phyloP scores from a whole-genome alignment of 2,888 invertebrate genomes.

The Nesidiocoris tenuis region DNA sequence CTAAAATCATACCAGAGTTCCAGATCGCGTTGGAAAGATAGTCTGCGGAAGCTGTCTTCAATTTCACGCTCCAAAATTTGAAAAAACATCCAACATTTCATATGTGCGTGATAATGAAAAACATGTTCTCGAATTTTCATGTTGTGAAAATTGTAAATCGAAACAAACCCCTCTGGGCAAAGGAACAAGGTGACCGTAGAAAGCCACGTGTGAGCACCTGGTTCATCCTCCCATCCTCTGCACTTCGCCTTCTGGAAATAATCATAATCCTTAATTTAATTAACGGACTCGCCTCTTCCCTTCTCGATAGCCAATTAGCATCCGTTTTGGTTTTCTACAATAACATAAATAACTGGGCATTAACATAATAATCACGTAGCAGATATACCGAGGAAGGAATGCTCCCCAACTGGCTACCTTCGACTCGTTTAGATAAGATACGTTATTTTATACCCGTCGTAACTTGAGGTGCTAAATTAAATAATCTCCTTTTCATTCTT shows the following conservation, averaged over 20 bases:
- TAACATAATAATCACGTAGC: constrained; percentile 21
- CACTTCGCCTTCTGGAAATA: background rate
- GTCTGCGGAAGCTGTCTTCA: too few relatives aligned
- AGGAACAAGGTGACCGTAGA: too few relatives aligned
- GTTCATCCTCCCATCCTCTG: background rate
- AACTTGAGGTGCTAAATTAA: constrained; percentile 2
- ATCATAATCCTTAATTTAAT: constrained; percentile 16
- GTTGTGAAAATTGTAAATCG: too few relatives aligned
- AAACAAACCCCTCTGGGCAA: too few relatives aligned
- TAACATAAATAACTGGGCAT: constrained; percentile 17
- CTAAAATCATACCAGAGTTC: too few relatives aligned
- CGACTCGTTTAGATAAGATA: constrained; percentile 8
- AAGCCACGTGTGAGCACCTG: background rate
- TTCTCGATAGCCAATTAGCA: constrained; percentile 8
- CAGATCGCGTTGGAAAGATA: too few relatives aligned
- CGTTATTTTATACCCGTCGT: background rate
- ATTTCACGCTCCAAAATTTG: too few relatives aligned
- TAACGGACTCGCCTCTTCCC: background rate
- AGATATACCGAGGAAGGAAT: background rate
- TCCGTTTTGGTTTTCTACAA: background rate
- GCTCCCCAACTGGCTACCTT: background rate
- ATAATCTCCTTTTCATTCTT: background rate
- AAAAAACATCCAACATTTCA: too few relatives aligned
- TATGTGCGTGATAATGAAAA: too few relatives aligned
- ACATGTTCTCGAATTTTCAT: too few relatives aligned